Percentiles rank a stretch among this genome's conserved stretches.
Evolutionary conservation across 2,888 invertebrate species (phyloP).

Genomic region (Heterodera filipjevi): DNA sequence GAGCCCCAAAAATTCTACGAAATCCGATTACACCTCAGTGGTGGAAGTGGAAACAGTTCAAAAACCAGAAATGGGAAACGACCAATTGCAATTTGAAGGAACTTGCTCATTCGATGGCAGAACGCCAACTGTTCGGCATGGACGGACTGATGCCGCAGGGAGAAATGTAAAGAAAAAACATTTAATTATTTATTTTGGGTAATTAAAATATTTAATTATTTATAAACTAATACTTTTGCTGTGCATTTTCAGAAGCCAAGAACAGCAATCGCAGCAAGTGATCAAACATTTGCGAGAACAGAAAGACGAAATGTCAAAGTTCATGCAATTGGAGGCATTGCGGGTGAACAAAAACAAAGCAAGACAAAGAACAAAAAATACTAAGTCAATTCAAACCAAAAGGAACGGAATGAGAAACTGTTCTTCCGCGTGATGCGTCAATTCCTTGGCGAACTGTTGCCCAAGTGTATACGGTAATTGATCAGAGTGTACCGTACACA

Average conservation of each 20-base stretch:
- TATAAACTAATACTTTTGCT: too few species aligned
- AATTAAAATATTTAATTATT: neutral
- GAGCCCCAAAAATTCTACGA: too few species aligned
- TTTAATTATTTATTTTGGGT: neutral
- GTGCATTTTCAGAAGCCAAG: too few species aligned
- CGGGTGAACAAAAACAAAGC: slow-evolving; percentile 67
- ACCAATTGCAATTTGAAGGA: slow-evolving; percentile 74
- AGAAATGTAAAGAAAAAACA: neutral
- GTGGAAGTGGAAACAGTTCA: too few species aligned
- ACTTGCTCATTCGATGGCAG: slow-evolving; percentile 88
- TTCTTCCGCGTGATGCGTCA: slow-evolving; percentile 82
- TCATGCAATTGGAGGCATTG: slow-evolving; percentile 88
- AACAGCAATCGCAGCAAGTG: too few species aligned
- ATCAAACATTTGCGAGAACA: too few species aligned
- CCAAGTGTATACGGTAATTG: slow-evolving; percentile 88
- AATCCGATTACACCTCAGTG: too few species aligned
- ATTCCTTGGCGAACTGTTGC: slow-evolving; percentile 78
- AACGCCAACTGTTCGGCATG: slow-evolving; percentile 89
- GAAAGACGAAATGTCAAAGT: slow-evolving; percentile 91
- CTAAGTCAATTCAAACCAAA: neutral
- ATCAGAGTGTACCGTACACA: too few species aligned
- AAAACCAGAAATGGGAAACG: too few species aligned
- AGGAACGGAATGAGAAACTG: slow-evolving; percentile 89
- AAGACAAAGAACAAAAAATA: neutral
- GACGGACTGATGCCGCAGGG: slow-evolving; percentile 91